phyloP scores from a whole-genome alignment of 64 coral and sea anemone genomes.

The Pocillopora verrucosa region DNA sequence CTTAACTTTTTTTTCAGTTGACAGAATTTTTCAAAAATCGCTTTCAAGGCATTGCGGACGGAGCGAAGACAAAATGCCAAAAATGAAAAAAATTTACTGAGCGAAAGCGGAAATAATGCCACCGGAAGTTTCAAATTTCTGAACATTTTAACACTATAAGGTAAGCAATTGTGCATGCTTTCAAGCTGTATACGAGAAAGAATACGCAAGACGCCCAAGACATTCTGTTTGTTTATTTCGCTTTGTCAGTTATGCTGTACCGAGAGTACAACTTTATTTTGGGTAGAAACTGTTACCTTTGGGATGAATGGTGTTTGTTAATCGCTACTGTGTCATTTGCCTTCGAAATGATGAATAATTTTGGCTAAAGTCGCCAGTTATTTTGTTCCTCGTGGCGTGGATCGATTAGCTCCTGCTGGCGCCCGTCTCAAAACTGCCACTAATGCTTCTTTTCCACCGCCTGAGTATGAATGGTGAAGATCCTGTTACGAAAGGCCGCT shows the following conservation, averaged over 20 bases:
- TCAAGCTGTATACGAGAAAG: background rate
- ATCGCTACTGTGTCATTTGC: too few species aligned
- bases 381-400: constrained; percentile 26
- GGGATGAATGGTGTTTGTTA: background rate
- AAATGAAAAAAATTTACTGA: background rate
- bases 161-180: background rate
- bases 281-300: background rate
- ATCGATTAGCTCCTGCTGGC: constrained; percentile 10
- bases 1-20: background rate
- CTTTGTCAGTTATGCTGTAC: too few species aligned
- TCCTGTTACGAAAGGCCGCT: constrained; percentile 24
- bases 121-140: background rate
- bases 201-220: background rate
- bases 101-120: background rate
- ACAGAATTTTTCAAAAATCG: background rate
- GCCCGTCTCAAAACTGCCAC: constrained; percentile 23
- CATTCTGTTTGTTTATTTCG: too few species aligned
- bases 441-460: constrained; percentile 29
- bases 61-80: background rate
- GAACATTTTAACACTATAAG: background rate
- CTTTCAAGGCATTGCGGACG: background rate
- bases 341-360: constrained; percentile 44
- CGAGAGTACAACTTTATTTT: too few species aligned
- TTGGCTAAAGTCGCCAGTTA: constrained; percentile 24
- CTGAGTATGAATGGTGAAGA: background rate